Evolutionary conservation across 2,888 invertebrate genomes (phyloP).

Genomic region (Nemotelus pantherinus): DNA sequence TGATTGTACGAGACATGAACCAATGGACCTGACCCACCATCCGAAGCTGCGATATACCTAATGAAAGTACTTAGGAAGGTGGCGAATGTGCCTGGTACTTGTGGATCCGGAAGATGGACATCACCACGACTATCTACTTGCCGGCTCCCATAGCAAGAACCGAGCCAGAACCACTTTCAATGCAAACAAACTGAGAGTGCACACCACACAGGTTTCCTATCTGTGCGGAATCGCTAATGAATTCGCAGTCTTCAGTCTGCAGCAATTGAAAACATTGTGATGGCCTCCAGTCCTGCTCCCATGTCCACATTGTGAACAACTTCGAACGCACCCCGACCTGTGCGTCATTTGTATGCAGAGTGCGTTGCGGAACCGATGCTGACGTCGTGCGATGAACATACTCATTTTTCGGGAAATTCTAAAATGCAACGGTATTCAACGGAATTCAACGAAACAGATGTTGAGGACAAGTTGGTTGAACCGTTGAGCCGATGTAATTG

Average conservation of each 20-base stretch:
- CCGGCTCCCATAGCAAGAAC: not conserved
- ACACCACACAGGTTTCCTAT: not conserved
- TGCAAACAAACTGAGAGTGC: constrained; percentile 23
- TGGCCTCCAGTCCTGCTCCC: not conserved
- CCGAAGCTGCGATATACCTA: not conserved
- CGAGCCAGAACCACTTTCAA: constrained; percentile 15
- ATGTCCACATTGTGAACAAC: not conserved
- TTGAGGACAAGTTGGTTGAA: not conserved
- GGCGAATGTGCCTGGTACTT: not conserved
- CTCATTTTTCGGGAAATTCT: constrained; percentile 40
- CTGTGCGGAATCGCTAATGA: constrained; percentile 33
- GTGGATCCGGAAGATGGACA: constrained; percentile 12
- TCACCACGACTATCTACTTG: not conserved
- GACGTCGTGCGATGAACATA: constrained; percentile 47
- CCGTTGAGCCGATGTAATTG: constrained; percentile 15
- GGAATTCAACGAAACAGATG: constrained; percentile 14
- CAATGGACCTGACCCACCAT: constrained; percentile 10
- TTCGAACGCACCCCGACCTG: constrained; percentile 6
- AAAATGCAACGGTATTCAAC: not conserved
- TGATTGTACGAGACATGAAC: not conserved
- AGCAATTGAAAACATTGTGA: not conserved
- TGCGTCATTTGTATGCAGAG: constrained; percentile 47
- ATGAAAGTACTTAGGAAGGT: constrained; percentile 12
- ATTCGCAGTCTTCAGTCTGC: constrained; percentile 6
- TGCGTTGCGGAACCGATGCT: constrained; percentile 41